Base-by-base conservation (phyloP, 2,797 vertebrate species). In the Coracias cyanogaster region DNA sequence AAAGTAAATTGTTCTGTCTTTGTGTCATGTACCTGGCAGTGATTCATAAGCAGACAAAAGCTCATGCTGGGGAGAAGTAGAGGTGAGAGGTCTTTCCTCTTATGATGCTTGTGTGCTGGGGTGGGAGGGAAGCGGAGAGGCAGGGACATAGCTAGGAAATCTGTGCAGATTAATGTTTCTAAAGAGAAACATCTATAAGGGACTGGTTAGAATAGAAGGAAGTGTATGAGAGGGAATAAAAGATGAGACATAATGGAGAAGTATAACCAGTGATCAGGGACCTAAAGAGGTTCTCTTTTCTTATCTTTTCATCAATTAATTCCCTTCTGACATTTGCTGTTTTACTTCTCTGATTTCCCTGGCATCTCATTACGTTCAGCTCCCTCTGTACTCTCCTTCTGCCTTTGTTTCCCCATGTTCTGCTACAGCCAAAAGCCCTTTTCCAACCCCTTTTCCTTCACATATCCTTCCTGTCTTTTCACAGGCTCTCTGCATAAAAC, bases 1-100 rank as follows among this genome's bases (percentile, higher is more conserved):
- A 73, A 91, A 31, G 69, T 26, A 91, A 92, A 79, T 84, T 86
- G 82, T 84, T 89, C 65, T 92, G 69, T 87, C 86, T 83, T 78
- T 86, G 65, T 46, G 52, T 76, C 3, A 0, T 0, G 1, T 67
- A 67, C 55, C 41, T 88, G 73, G 66, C 62, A 60, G 25, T 70
- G 57, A 78, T 66, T 91, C 79, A 35, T 45, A 51, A 41, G 31
- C 58, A 76, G 66, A 85, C 51, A 77, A 74, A 89, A 79, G 31
- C 80, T 90, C 87, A 60, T 0, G 0, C 46, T 82, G 82, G 46
- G 66, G 77, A 91, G 72, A 93, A 28, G 33, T 5, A 61, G 57
- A 86, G 82, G 71, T 88, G 78, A 88, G 69, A 95, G 82, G 58
- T 88, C 62, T 83, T 72, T 70, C 76, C n/a, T 93, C 33, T 87